Percentiles rank a stretch among this genome's conserved stretches.
Conservation (phyloP, 2,797 vertebrate genomes). For the Limosa lapponica region DNA sequence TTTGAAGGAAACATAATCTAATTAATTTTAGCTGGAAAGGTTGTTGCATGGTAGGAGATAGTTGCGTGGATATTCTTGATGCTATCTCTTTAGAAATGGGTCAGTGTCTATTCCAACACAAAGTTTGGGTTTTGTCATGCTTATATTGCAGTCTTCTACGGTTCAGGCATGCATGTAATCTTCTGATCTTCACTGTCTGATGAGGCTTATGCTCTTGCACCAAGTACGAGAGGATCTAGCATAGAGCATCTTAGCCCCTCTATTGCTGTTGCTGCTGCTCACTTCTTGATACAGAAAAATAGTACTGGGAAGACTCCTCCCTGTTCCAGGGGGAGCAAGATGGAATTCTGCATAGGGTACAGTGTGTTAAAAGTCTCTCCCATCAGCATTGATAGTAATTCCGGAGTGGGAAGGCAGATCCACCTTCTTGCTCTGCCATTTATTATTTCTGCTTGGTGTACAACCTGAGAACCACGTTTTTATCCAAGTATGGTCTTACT, state of each 20-base stretch:
- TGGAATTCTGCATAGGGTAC: not conserved
- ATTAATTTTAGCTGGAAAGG: not conserved
- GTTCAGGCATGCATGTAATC: not conserved
- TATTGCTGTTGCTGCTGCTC: not conserved
- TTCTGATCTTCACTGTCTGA: not conserved
- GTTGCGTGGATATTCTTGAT: not conserved
- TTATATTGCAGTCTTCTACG: not conserved
- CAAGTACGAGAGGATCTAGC: not conserved
- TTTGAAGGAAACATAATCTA: not conserved
- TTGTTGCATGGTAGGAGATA: not conserved
- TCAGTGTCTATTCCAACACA: not conserved
- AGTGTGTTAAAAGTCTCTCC: rapidly evolving
- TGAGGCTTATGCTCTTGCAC: not conserved
- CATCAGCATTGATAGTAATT: not conserved
- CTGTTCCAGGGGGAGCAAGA: not conserved
- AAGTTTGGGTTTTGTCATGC: not conserved
- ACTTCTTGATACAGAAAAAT: not conserved
- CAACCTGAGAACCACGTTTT: not conserved
- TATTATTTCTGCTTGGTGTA: not conserved
- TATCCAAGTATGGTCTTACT: not conserved
- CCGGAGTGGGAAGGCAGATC: not conserved
- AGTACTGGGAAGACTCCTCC: not conserved
- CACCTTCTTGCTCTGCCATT: not conserved
- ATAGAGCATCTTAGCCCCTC: not conserved
- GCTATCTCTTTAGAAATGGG: not conserved